phyloP scores from a whole-genome alignment of 2,888 invertebrate species.

The Agrotis ipsilon region DNA sequence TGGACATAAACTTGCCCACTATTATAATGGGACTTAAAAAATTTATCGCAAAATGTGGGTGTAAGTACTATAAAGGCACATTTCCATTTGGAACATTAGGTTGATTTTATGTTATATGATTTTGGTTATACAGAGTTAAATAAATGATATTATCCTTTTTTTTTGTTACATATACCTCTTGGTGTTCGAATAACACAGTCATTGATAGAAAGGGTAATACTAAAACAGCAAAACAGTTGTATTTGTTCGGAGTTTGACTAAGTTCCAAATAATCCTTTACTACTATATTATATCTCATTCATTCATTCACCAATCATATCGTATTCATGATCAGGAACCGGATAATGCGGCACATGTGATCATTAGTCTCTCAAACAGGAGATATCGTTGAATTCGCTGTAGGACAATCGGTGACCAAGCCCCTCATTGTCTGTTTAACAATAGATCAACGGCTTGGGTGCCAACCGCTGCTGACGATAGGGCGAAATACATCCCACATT shows the following conservation, averaged over 20 bases:
- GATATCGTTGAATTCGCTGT: constrained; percentile 18
- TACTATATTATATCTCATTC: neutral
- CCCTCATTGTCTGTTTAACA: constrained; percentile 46
- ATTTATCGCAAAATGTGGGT: no score
- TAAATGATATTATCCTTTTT: no score
- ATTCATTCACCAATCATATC: neutral
- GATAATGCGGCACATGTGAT: neutral
- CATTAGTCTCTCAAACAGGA: constrained; percentile 2
- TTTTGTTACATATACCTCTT: neutral
- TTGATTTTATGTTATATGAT: no score
- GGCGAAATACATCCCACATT: constrained; percentile 9
- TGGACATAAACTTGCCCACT: no score
- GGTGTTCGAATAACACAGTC: neutral
- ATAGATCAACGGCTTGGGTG: constrained; percentile 34
- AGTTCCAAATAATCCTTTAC: neutral
- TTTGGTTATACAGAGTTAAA: no score
- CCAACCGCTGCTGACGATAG: constrained; percentile 15
- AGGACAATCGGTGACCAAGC: constrained; percentile 22
- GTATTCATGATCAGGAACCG: neutral
- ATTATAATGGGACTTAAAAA: no score
- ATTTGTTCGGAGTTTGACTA: neutral
- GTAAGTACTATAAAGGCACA: no score
- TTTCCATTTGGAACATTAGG: no score
- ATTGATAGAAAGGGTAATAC: no score
- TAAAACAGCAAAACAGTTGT: neutral